A percentile compares a stretch with the other conserved stretches of the same genome.
Conservation (phyloP, 1,140 invertebrate genomes). For the Brachionus calyciflorus region DNA sequence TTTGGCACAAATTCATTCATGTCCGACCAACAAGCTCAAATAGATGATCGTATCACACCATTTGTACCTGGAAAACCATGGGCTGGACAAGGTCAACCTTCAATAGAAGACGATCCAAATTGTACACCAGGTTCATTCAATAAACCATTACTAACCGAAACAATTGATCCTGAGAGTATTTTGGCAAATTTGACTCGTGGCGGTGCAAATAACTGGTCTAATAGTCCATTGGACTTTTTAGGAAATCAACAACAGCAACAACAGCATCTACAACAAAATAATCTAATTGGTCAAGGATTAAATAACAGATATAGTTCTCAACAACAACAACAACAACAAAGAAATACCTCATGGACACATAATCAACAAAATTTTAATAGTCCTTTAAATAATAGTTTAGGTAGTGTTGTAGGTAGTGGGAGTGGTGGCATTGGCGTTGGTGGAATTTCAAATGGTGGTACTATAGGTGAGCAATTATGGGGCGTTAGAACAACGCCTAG, state of each 20-base stretch:
- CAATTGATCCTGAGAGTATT: slow-evolving; percentile 43
- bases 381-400: not conserved
- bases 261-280: too few relatives aligned
- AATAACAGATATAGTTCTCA: too few relatives aligned
- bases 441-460: too few relatives aligned
- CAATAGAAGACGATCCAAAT: slow-evolving; percentile 37
- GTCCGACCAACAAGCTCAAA: not conserved
- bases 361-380: not conserved
- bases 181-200: not conserved
- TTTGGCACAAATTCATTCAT: not conserved
- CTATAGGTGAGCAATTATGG: slow-evolving; percentile 39
- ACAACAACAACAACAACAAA: not conserved
- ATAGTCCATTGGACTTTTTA: not conserved
- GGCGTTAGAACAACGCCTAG: not conserved
- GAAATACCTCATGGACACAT: not conserved
- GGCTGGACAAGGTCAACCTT: not conserved
- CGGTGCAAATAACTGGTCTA: slow-evolving; percentile 31
- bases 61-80: slow-evolving; percentile 42
- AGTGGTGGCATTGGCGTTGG: too few relatives aligned
- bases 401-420: too few relatives aligned
- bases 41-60: slow-evolving; percentile 41
- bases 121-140: slow-evolving; percentile 42
- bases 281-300: not conserved
- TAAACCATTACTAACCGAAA: slow-evolving; percentile 8
- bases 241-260: not conserved